These are phyloP conservation scores for Ectropis crepuscularia DNA, from an alignment of 2,888 invertebrate species.

Conservation along the genomic window DNA sequence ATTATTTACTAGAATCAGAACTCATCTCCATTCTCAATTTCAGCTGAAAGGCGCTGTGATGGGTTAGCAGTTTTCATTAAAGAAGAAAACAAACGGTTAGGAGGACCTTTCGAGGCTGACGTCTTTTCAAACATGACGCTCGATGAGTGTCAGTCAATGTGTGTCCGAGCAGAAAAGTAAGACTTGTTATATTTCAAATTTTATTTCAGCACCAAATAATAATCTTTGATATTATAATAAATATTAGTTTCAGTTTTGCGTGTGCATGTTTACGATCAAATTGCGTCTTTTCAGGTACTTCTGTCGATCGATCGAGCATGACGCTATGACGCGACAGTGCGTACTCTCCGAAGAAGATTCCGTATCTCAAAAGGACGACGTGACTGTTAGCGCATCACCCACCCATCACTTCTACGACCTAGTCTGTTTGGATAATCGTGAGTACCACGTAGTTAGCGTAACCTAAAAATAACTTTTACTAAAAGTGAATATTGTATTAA, in stretches of 20 bases:
- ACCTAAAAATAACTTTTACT: constrained; percentile 34
- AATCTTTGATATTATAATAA: constrained; percentile 7
- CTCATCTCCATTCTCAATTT: constrained; percentile 30
- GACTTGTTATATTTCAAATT: constrained; percentile 38
- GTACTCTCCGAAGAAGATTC: constrained; percentile 97
- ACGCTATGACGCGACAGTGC: constrained; percentile 93
- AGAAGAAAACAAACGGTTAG: constrained; percentile 94
- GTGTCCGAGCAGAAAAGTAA: constrained; percentile 93
- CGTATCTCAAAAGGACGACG: constrained; percentile 94
- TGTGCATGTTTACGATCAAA: neutral
- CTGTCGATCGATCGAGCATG: constrained; percentile 95
- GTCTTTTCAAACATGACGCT: constrained; percentile 93
- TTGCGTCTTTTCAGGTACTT: constrained; percentile 85
- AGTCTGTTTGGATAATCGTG: constrained; percentile 95
- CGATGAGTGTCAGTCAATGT: constrained; percentile 95
- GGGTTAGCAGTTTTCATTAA: constrained; percentile 94
- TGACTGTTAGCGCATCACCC: constrained; percentile 92
- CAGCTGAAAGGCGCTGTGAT: constrained; percentile 94
- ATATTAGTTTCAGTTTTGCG: constrained; percentile 14
- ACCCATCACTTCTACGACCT: constrained; percentile 95
- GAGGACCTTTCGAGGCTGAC: constrained; percentile 95
- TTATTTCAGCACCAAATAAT: neutral
- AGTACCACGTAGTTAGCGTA: constrained; percentile 72
- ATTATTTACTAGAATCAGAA: neutral
- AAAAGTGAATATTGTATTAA: constrained; percentile 30